Evolutionary conservation across 2,888 invertebrate genomes (phyloP), one percentile per base, ranked within the genome.

Genomic region (Rhyacophila evoluta): DNA sequence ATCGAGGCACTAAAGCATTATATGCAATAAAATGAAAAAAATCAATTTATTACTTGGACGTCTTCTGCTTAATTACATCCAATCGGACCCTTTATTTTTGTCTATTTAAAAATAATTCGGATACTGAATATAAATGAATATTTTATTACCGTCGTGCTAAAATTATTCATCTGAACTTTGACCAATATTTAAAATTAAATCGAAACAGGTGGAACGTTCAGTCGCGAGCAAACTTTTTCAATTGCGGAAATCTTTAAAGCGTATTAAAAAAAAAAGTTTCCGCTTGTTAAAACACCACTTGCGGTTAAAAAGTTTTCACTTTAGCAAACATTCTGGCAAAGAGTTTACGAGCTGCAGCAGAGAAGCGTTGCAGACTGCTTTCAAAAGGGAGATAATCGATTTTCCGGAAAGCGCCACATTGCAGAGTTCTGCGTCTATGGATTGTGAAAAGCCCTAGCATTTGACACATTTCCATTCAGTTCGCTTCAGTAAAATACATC

Each of bases 331-430:
- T 55, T 55, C 25, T n/a, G 10, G 10, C 55, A 8, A 25, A 55
- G 55, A 55, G 55, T 55, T 55, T 55, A 55, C 55, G 55, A 55
- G 55, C 19, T 55, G 55, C 55, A 55, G 55, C 55, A 55, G 55
- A 25, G 19, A 55, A 55, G 1, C 55, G 25, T 55, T 25, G 55
- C 55, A 55, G 19, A 55, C 25, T 19, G 19, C 6, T 33, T 55
- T 55, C 55, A 55, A 55, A 41, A 6, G 15, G 15, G 12, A 55
- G 0, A 25, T 55, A 55, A 55, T 55, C 55, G 25, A 12, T 55
- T 25, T 55, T 55, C 19, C 10, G 55, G 55, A n/a, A 55, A 12
- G 55, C 25, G 10, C 3, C 19, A 19, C 29, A 33, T 6, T 33
- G 29, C 6, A 6, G 2, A 33, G 29, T 33, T 4, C 6, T 33